Evolutionary conservation across 2,888 invertebrate genomes (phyloP).

Genomic region (Ormia ochracea): DNA sequence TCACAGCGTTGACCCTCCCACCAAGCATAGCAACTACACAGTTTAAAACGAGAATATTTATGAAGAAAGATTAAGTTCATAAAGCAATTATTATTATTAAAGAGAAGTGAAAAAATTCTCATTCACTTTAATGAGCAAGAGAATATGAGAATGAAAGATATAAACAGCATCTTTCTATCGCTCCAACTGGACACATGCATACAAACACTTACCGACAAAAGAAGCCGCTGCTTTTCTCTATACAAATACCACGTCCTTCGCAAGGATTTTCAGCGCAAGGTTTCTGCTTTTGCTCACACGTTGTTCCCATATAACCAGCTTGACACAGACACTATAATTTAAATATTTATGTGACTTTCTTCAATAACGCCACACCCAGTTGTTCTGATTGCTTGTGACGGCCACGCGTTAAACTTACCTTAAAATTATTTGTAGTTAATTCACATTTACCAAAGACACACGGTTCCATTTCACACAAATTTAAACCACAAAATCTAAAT

Average conservation of each 20-base stretch:
- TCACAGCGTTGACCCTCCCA: slow-evolving; percentile 86
- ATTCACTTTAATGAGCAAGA: background rate
- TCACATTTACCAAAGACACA: slow-evolving; percentile 79
- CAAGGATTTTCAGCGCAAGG: slow-evolving; percentile 87
- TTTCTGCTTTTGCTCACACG: slow-evolving; percentile 83
- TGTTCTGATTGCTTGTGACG: background rate
- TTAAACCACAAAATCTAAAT: slow-evolving; percentile 84
- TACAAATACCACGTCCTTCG: slow-evolving; percentile 85
- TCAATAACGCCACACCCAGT: background rate
- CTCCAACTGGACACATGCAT: background rate
- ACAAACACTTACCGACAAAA: slow-evolving; percentile 79
- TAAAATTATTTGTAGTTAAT: slow-evolving; percentile 75
- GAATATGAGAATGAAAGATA: background rate
- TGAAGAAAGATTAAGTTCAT: slow-evolving; percentile 7
- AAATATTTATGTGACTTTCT: background rate
- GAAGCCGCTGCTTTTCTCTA: slow-evolving; percentile 82
- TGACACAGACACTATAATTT: slow-evolving; percentile 81
- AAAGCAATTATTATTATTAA: background rate
- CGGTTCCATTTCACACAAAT: slow-evolving; percentile 83
- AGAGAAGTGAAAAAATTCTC: slow-evolving; percentile 3
- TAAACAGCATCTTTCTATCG: background rate
- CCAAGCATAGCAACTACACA: slow-evolving; percentile 82
- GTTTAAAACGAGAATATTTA: slow-evolving; percentile 23
- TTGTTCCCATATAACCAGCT: slow-evolving; percentile 82
- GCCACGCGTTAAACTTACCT: slow-evolving; percentile 64